These are phyloP conservation scores for Muschampia plurimacula DNA, from an alignment of 2,888 invertebrate species.

Conservation along the genomic window DNA sequence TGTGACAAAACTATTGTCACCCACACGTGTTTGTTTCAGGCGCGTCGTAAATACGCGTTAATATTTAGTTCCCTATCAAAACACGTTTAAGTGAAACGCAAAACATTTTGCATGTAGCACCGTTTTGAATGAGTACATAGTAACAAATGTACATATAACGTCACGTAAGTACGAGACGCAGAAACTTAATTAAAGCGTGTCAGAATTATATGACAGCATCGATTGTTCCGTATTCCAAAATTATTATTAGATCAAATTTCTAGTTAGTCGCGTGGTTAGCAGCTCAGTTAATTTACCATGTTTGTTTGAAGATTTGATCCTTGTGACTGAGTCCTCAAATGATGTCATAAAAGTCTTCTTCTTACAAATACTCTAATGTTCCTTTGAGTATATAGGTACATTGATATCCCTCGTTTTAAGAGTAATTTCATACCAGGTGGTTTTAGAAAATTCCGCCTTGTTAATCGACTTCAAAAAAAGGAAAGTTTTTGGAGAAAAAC, in stretches of 20 bases:
- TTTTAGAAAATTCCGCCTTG: no score
- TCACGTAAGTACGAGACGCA: conserved; percentile 12
- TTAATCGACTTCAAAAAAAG: no score
- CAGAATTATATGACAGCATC: conserved; percentile 19
- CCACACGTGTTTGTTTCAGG: conserved; percentile 60
- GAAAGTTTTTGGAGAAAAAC: no score
- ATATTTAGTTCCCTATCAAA: conserved; percentile 46
- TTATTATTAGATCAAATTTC: background rate
- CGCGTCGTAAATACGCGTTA: conserved; percentile 45
- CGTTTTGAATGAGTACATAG: background rate
- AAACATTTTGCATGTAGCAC: conserved; percentile 23
- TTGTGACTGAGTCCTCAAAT: no score
- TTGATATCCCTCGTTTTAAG: no score
- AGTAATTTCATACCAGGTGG: no score
- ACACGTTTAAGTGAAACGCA: conserved; percentile 26
- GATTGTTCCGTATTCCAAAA: conserved; percentile 20
- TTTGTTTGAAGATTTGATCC: no score
- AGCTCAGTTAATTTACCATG: background rate
- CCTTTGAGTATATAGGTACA: no score
- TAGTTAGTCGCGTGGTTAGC: background rate
- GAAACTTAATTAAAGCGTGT: conserved; percentile 26
- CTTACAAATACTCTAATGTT: no score
- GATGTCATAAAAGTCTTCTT: no score
- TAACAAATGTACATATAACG: background rate
- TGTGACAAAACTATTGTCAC: conserved; percentile 60